Base-by-base conservation (phyloP, 1,140 invertebrate species). In the Anthonomus grandis region DNA sequence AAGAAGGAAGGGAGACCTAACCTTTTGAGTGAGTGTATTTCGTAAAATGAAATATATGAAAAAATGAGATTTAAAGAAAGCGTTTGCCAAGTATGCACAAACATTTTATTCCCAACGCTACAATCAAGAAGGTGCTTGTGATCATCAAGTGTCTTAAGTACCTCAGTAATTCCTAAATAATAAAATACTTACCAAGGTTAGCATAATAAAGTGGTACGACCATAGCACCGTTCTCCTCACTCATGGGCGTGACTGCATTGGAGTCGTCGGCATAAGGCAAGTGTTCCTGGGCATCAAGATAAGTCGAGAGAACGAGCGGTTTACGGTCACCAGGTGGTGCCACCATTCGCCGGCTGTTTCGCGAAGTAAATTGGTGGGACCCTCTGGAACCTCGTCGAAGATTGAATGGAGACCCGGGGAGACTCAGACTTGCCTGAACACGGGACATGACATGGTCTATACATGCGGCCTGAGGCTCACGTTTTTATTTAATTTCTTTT, bases 221-320 rank as follows among this genome's bases (percentile, higher is more conserved):
- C 74, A 95, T 94, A 63, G 91, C 91, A 63, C 93, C 92, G 74
- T 95, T 95, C 74, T 97, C 94, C 78, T 97, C 95, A 46, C 93
- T 96, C 90, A 96, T 95, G 10, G 95, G 95, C 38, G 95, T 98
- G 2, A 97, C 95, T 44, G 95, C 95, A 70, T 94, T 94, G 39
- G 93, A 97, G 75, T 97, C 95, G 74, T 98, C 95, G 21, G 94
- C 95, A 75, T 94, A 98, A 12, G 95, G 95, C 67, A 98, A 83
- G 75, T 97, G 92, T 78, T 95, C 93, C 75, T 96, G 90, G 51
- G 93, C 93, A 74, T 97, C 95, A 70, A 96, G 80, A 78, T 95
- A 95, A 46, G 91, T 95, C 64, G 92, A 95, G 46, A 95, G 79
- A 37, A 97, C 93, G 53, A 97, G 79, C 3, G 95, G 94, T 73